A percentile compares a stretch with the other conserved stretches of the same genome.
phyloP scores from a whole-genome alignment of 2,888 invertebrate genomes.

The Ariolimax columbianus region DNA sequence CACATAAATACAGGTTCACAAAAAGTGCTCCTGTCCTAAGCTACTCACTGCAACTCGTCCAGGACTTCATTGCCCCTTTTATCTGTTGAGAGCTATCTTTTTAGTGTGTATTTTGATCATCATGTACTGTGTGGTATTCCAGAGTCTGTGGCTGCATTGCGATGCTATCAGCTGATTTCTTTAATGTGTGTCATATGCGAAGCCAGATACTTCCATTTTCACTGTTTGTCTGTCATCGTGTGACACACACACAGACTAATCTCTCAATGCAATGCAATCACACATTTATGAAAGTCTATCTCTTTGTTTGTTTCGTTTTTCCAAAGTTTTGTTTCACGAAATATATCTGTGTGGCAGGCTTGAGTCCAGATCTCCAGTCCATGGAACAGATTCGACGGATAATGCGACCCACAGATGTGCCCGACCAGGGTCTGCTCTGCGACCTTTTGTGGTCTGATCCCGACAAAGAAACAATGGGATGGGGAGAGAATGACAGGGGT shows the following conservation, averaged over 20 bases:
- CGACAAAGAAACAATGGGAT: conserved; percentile 91
- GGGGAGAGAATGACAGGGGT: conserved; percentile 99
- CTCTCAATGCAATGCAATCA: neutral
- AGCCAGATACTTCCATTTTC: too few relatives aligned
- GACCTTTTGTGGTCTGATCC: conserved; percentile 83
- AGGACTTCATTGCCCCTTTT: too few relatives aligned
- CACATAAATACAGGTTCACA: too few relatives aligned
- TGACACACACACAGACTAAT: neutral
- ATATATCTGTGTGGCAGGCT: conserved; percentile 62
- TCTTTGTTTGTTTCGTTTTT: neutral
- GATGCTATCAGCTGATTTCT: too few relatives aligned
- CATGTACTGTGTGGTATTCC: too few relatives aligned
- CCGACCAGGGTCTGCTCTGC: conserved; percentile 81
- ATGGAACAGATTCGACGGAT: conserved; percentile 83
- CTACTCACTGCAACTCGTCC: too few relatives aligned
- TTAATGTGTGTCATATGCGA: too few relatives aligned
- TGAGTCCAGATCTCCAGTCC: conserved; percentile 93
- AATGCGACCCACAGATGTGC: conserved; percentile 83
- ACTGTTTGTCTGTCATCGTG: neutral
- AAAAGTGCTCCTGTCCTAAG: too few relatives aligned
- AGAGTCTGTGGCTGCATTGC: too few relatives aligned
- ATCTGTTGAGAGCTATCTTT: too few relatives aligned
- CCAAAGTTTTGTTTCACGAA: neutral
- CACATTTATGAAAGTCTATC: too few relatives aligned
- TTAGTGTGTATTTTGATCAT: too few relatives aligned